These are phyloP conservation scores for Cydia splendana DNA, from an alignment of 1,140 invertebrate species.

Conservation along the genomic window DNA sequence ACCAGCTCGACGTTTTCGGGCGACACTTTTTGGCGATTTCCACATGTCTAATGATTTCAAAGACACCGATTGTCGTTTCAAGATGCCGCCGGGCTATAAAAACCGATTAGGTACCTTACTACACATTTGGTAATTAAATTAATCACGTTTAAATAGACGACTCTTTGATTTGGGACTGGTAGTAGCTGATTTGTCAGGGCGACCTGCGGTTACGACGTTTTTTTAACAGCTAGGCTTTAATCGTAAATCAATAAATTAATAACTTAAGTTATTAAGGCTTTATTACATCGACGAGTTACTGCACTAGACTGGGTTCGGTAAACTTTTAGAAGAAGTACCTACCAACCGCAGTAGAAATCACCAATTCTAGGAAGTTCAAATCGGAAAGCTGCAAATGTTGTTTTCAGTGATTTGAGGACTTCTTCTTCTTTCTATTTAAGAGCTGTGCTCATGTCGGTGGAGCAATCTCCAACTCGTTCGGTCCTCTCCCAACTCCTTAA, in stretches of 20 bases:
- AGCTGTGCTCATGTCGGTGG: too few species aligned
- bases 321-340: too few species aligned
- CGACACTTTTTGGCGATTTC: slow-evolving; percentile 26
- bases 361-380: too few species aligned
- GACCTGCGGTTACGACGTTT: not conserved
- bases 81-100: slow-evolving; percentile 27
- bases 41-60: slow-evolving; percentile 3
- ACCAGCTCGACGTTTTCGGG: not conserved
- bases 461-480: too few species aligned
- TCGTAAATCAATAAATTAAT: too few species aligned
- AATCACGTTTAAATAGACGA: slow-evolving; percentile 25
- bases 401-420: not conserved
- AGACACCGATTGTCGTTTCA: slow-evolving; percentile 24
- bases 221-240: not conserved
- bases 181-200: slow-evolving; percentile 20
- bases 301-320: too few species aligned
- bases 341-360: too few species aligned
- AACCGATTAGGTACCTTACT: slow-evolving; percentile 16
- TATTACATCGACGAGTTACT: too few species aligned
- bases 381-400: too few species aligned
- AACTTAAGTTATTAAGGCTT: too few species aligned
- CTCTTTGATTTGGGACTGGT: not conserved
- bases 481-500: too few species aligned
- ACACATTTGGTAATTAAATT: slow-evolving; percentile 27
- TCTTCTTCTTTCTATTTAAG: too few species aligned